Base-by-base conservation (phyloP, 2,888 invertebrate species). In the Operophtera brumata region DNA sequence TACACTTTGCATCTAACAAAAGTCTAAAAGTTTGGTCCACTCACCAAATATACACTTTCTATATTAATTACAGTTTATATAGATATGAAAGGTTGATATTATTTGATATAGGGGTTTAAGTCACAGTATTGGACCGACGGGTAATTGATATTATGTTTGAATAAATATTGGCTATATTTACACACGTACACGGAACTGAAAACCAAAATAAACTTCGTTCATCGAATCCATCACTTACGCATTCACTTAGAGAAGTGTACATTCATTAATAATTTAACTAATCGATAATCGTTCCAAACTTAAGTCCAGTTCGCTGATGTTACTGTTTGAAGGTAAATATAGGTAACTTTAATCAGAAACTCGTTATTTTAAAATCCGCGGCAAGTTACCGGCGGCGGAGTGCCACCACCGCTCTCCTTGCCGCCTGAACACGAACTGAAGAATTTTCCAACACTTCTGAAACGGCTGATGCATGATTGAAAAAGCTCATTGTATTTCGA, bases 391-490 rank as follows among this genome's bases (percentile, higher is more conserved):
- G 67, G 73, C 77, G 77, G 73, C 73, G 56, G 64, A 59, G 65
- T 57, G 59, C 69, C 64, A 77, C 82, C 67, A 75, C 84, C 83
- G 76, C 75, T 63, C 78, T 75, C 76, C 78, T 69, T 70, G 83
- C 86, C 87, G 87, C 86, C 71, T 76, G 66, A 76, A 70, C 86
- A 86, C 89, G 87, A 83, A 88, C 88, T 87, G 82, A 84, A 82
- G 62, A 43, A 71, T 71, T 71, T 73, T 69, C 66, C 62, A 52
- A 61, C 70, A 64, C 59, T 81, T 75, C 70, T 75, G 71, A 71
- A 71, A 71, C 73, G 47, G 67, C 67, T 65, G 61, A 61, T 70
- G 69, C 67, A 68, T 62, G 67, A 67, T 71, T 73, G 75, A 70
- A 77, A 80, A 82, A 82, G 77, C 76, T 73, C 67, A 68, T 69